Conservation (phyloP, 2,888 invertebrate genomes). For the Pediacus dermestoides region DNA sequence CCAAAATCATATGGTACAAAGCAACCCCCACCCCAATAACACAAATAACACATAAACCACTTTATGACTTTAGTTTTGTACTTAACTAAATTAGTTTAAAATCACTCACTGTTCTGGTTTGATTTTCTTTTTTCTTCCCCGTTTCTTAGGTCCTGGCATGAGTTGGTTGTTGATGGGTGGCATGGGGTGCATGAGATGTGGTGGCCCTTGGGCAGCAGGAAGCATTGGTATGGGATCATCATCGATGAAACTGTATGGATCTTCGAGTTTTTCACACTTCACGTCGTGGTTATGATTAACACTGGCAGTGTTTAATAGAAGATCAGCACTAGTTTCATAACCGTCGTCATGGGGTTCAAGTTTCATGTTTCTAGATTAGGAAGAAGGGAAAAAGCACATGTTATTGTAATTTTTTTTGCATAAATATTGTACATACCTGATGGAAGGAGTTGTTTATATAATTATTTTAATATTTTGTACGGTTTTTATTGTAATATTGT, state of each 20-base stretch:
- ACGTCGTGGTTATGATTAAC: conserved; percentile 46
- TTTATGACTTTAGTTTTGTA: too few relatives aligned
- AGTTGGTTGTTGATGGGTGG: conserved; percentile 39
- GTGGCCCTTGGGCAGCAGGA: conserved; percentile 35
- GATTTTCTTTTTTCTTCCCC: conserved; percentile 83
- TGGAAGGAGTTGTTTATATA: too few relatives aligned
- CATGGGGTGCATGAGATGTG: conserved; percentile 16
- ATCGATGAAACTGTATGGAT: conserved; percentile 84
- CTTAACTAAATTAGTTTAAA: too few relatives aligned
- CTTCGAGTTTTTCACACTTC: conserved; percentile 56
- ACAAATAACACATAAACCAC: too few relatives aligned
- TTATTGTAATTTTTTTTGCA: too few relatives aligned
- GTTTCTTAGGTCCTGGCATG: conserved; percentile 67
- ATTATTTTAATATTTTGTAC: too few relatives aligned
- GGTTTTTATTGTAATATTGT: too few relatives aligned
- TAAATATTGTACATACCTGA: too few relatives aligned
- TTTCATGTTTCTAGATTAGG: conserved; percentile 47
- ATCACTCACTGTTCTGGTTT: conserved; percentile 57
- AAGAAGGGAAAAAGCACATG: conserved; percentile 12
- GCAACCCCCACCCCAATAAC: too few relatives aligned
- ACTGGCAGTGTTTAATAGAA: conserved; percentile 51
- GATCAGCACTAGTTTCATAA: conserved; percentile 78
- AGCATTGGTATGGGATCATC: conserved; percentile 61
- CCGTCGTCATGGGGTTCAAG: conserved; percentile 81
- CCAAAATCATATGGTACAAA: too few relatives aligned